Conservation (phyloP, 2,888 invertebrate genomes). For the Geophilus truncorum region DNA sequence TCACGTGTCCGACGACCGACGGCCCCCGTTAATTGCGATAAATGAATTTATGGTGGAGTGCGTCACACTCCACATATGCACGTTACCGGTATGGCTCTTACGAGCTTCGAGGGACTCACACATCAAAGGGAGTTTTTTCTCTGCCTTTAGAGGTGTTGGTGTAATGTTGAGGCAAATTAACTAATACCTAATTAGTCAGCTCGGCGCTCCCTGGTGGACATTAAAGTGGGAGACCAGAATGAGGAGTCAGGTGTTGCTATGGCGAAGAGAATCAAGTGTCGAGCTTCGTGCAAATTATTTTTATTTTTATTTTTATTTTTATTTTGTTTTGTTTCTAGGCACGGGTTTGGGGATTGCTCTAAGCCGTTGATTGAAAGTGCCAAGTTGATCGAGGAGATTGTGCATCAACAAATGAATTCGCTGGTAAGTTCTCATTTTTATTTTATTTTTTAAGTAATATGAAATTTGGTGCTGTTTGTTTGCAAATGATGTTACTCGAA, state of each 20-base stretch:
- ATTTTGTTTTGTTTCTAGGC: constrained; percentile 49
- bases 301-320: not conserved
- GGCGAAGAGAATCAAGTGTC: not conserved
- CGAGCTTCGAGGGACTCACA: constrained; percentile 19
- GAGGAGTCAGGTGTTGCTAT: no score
- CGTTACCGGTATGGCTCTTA: not conserved
- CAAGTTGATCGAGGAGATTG: constrained; percentile 73
- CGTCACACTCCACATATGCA: not conserved
- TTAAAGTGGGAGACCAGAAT: constrained; percentile 29
- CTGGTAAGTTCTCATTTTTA: no score
- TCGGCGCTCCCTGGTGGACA: not conserved
- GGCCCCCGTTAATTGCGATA: not conserved
- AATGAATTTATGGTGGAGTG: not conserved
- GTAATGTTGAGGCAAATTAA: not conserved
- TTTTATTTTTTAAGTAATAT: no score
- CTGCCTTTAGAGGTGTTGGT: not conserved
- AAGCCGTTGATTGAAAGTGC: constrained; percentile 77
- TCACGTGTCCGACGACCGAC: not conserved
- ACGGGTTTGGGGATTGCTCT: constrained; percentile 85
- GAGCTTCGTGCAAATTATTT: not conserved
- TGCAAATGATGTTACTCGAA: no score
- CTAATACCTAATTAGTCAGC: constrained; percentile 23
- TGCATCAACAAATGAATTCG: constrained; percentile 70
- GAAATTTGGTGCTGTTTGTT: no score
- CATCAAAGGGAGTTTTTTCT: not conserved